Evolutionary conservation across 2,113 vertebrate genomes (phyloP), one percentile per base, ranked within the genome.

Genomic region (Sebastes schlegelii): DNA sequence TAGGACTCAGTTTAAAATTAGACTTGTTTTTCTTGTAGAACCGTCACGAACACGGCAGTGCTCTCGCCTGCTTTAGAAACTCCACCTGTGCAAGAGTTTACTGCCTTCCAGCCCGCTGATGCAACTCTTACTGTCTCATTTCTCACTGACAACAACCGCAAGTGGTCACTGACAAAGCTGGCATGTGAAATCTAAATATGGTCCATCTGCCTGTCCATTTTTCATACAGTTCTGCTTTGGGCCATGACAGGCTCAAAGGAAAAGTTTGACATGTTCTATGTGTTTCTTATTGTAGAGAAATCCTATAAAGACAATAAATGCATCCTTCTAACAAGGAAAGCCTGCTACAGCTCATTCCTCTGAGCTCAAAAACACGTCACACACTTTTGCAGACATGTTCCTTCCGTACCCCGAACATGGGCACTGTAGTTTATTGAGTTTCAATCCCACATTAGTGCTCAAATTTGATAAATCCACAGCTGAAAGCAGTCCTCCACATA

Each of bases 1-100:
- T 26, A 65, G 17, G 49, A 76, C 51, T 77, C 19, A 63, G 82
- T 89, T 89, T 72, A 80, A 87, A 87, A 79, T 87, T 72, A 74
- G 84, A 79, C 76, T 46, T 74, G 46, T 67, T 64, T 80, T 77
- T 79, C 63, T 86, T 63, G 52, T 64, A 63, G 12, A 78, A 76
- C 84, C 69, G 60, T 82, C 65, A 58, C 45, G 42, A 81, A 86
- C 86, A 74, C 60, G 42, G 63, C 74, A 68, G 71, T 19, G 54
- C 61, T 63, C 46, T 34, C 4, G 26, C 21, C 7, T 51, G 13
- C 64, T 77, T 49, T 48, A 23, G 23, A 67, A 78, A 61, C 52
- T 23, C 23, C 23, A 86, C 8, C 75, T 73, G 49, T 14, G 51
- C 23, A 71, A 43, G 17, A 14, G 62, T 64, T 87, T 55, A 63